Base-by-base conservation (phyloP, 1,140 invertebrate species). In the Muscidifurax raptorellus region DNA sequence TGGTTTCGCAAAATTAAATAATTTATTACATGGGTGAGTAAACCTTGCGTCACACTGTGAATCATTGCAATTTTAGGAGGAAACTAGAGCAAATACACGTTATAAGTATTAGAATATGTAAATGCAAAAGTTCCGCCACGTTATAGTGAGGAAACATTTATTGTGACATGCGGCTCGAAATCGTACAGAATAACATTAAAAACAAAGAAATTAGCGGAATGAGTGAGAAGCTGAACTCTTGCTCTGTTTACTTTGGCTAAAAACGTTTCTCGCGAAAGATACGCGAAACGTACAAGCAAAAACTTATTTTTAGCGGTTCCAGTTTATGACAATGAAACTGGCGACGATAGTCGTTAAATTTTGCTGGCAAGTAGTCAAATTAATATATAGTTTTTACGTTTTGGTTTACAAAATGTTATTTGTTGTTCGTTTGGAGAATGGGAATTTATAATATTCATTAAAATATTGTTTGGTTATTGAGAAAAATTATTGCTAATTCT, bases 301-400 rank as follows among this genome's bases (percentile, higher is more conserved):
- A 69, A 4, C 27, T 27, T 69, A 69, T 69, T 69, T 69, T 69
- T 69, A 9, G 66, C 66, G 66, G 66, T n/a, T 69, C 27, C 66
- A 69, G 66, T 69, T 69, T 69, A 69, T 69, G 28, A 28, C 66
- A 40, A 59, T n/a, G 52, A 59, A 22, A 18, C 22, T 59, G 22
- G 52, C 52, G 52, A 18, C 52, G 18, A n/a, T 59, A 1, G 52
- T n/a, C n/a, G 52, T 18, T n/a, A 59, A 59, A 59, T 59, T 22
- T n/a, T n/a, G 52, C 52, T 59, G 52, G 15, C 44, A 18, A n/a
- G 6, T 7, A 22, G 22, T 22, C 52, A 59, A 59, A 22, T 22
- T 59, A 59, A 59, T 59, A n/a, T 59, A 59, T 59, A 22, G 22
- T 7, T 59, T 59, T 59, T 59, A 59, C 15, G 10, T 18, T 2